Evolutionary conservation across 2,113 vertebrate genomes (phyloP), one percentile per base, ranked within the genome.

Genomic region (Amblyornis subalaris): DNA sequence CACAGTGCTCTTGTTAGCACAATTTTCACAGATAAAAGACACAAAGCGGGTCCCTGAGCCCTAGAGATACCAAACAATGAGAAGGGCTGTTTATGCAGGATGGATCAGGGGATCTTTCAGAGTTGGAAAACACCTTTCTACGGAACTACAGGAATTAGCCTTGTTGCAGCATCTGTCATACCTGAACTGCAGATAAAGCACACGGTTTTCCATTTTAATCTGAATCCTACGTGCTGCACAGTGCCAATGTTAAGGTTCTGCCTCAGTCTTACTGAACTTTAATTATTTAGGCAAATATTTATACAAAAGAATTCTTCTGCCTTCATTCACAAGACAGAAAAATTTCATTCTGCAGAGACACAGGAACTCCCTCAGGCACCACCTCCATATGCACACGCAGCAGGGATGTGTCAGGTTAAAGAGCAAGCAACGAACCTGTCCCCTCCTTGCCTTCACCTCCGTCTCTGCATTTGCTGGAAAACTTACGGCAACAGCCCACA

Each of bases 301-400:
- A 24, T 11, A 78, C 20, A 74, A 74, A 61, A 88, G 12, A 91
- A 61, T 72, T 89, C 10, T 89, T 90, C 81, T 94, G 77, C 38
- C 24, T 78, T 87, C 0, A 0, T 75, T 88, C 57, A 72, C 57
- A 67, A 36, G 57, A 78, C 85, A 76, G n/a, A 57, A 93, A 77
- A 88, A 91, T 57, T 82, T 57, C 72, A 61, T 57, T 72, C 48
- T 48, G 40, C 62, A 82, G 48, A 64, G 83, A 57, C 53, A 82
- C 14, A 58, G 53, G 36, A 85, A 48, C n/a, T 87, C 84, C 73
- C 81, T 78, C 48, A 53, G 73, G 71, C 31, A 6, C 22, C 70
- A 50, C 7, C 70, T 82, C n/a, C 29, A 12, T 4, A 29, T 0
- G 1, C 40, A 57, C 22, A n/a, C 2, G 0, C 1, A 20, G 33